Conservation (phyloP, 64 coral and sea anemone species). For the Montipora capricornis region DNA sequence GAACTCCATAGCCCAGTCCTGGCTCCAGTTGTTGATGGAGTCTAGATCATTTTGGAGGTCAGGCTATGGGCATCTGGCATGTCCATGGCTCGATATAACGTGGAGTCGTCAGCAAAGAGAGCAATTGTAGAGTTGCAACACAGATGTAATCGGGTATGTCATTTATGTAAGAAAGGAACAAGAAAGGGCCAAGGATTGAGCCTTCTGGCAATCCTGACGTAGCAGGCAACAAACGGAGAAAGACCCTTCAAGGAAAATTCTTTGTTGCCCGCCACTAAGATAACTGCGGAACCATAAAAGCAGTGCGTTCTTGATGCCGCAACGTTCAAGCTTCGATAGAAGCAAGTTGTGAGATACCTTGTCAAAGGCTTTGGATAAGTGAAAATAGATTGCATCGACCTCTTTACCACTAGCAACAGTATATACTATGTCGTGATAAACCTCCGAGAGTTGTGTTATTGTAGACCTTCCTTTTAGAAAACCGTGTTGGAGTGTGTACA, state of each 20-base stretch:
- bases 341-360: neutral
- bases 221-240: constrained; percentile 31
- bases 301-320: constrained; percentile 3
- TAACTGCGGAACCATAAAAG: constrained; percentile 44
- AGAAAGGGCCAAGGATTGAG: too few relatives aligned
- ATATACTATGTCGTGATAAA: constrained; percentile 8
- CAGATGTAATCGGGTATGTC: too few relatives aligned
- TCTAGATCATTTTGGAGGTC: too few relatives aligned
- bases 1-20: too few relatives aligned
- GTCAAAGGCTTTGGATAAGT: constrained; percentile 33
- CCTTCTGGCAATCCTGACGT: neutral
- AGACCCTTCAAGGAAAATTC: neutral
- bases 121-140: too few relatives aligned
- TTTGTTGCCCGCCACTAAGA: constrained; percentile 37
- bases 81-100: too few relatives aligned
- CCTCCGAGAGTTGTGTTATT: constrained; percentile 10
- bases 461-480: constrained; percentile 46
- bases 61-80: too few relatives aligned
- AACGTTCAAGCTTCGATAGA: constrained; percentile 32
- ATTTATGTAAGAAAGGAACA: too few relatives aligned
- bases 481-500: constrained; percentile 35
- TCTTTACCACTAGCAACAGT: constrained; percentile 22
- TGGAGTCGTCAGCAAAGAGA: too few relatives aligned
- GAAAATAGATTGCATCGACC: constrained; percentile 17
- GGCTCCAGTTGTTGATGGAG: too few relatives aligned